phyloP scores from a whole-genome alignment of 2,797 vertebrate genomes.

The Salmo trutta region DNA sequence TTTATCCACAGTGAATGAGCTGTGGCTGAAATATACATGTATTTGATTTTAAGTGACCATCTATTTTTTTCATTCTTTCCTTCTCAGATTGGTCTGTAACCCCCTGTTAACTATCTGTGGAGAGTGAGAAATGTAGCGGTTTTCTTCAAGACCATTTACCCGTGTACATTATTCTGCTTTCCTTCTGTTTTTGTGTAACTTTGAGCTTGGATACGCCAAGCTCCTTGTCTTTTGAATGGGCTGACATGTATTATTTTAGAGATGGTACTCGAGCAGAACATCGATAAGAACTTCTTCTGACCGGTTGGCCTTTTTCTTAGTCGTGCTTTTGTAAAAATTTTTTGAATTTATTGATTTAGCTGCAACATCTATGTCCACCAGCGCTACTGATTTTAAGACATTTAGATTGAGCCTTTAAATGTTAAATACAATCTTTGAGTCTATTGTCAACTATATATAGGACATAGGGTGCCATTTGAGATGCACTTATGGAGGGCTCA shows the following conservation, averaged over 20 bases:
- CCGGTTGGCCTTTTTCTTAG: conserved; percentile 9
- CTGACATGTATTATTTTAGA: background rate
- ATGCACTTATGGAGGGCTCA: background rate
- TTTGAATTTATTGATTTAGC: background rate
- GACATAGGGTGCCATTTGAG: background rate
- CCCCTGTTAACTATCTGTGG: background rate
- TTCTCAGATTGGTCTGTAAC: background rate
- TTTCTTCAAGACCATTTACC: background rate
- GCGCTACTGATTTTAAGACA: background rate
- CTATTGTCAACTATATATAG: background rate
- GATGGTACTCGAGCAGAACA: background rate
- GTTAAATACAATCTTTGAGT: background rate
- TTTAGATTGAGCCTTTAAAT: background rate
- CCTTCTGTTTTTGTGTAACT: background rate
- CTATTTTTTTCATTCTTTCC: background rate
- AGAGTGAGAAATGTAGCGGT: background rate
- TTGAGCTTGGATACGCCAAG: background rate
- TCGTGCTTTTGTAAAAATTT: background rate
- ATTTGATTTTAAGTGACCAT: conserved; percentile 1
- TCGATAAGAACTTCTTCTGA: background rate
- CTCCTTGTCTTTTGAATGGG: background rate
- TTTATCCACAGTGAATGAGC: conserved; percentile 32
- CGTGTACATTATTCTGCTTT: background rate
- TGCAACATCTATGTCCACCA: background rate
- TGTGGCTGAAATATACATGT: conserved; percentile 1